These are phyloP conservation scores for Spea hammondii DNA, from an alignment of 2,797 vertebrate species.

Conservation along the genomic window DNA sequence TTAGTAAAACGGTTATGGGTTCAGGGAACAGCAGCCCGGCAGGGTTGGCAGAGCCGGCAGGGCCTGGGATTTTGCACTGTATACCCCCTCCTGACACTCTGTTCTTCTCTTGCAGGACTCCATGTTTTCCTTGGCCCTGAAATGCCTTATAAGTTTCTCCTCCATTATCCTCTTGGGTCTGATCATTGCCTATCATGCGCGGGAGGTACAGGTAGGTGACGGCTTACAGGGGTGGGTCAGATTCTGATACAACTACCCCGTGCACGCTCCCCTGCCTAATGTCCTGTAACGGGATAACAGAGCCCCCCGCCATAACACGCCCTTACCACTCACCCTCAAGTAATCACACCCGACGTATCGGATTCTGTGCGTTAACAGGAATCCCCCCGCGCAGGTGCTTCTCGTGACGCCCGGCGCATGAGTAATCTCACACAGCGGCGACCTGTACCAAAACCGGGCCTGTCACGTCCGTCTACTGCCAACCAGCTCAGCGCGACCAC, in stretches of 20 bases:
- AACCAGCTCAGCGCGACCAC: conserved; percentile 11
- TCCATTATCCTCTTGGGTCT: conserved; percentile 93
- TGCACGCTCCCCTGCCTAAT: neutral
- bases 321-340: too few species aligned
- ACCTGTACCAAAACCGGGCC: conserved; percentile 15
- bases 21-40: neutral
- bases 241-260: too few species aligned
- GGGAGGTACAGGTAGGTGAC: conserved; percentile 89
- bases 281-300: neutral
- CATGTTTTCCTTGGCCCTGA: conserved; percentile 84
- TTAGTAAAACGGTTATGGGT: too few species aligned
- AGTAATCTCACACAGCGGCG: conserved; percentile 26
- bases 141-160: conserved; percentile 98
- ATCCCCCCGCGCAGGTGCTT: conserved; percentile 3
- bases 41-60: neutral
- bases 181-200: conserved; percentile 95
- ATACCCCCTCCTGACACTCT: neutral
- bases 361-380: neutral
- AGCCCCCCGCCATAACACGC: too few species aligned
- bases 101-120: conserved; percentile 74
- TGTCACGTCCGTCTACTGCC: conserved; percentile 29
- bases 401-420: conserved; percentile 8
- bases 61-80: neutral
- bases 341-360: neutral
- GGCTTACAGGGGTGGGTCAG: too few species aligned